A percentile compares a stretch with the other conserved stretches of the same genome.
phyloP scores from a whole-genome alignment of 2,113 vertebrate species.

The Willisornis vidua region DNA sequence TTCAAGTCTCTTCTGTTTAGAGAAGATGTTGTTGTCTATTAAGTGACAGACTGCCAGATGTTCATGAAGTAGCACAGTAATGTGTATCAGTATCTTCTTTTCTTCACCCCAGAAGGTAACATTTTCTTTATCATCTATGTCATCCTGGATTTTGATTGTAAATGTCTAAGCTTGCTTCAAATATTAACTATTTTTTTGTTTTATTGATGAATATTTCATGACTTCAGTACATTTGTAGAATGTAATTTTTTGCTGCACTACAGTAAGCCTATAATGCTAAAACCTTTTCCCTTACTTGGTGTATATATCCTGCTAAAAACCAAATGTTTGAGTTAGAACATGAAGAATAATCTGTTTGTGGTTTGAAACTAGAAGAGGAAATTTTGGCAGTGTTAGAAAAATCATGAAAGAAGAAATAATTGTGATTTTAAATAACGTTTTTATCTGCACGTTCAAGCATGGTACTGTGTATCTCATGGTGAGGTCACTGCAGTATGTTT shows the following conservation, averaged over 20 bases:
- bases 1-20: constrained; percentile 80
- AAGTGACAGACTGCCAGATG: constrained; percentile 83
- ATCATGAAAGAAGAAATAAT: not conserved
- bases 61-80: constrained; percentile 72
- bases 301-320: not conserved
- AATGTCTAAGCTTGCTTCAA: constrained; percentile 46
- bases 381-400: not conserved
- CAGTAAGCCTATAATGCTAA: constrained; percentile 11
- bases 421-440: constrained; percentile 8
- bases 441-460: not conserved
- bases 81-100: constrained; percentile 68
- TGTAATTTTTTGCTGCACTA: not conserved
- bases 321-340: not conserved
- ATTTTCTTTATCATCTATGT: constrained; percentile 54
- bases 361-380: not conserved
- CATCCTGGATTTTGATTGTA: constrained; percentile 62
- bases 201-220: constrained; percentile 72
- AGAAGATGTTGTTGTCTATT: constrained; percentile 80
- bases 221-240: constrained; percentile 12
- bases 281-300: not conserved
- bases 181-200: constrained; percentile 68
- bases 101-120: constrained; percentile 54
- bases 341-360: not conserved
- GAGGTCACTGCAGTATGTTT: constrained; percentile 4
- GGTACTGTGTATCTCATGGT: not conserved